phyloP scores from a whole-genome alignment of 1,140 invertebrate genomes.

The Lordiphosa collinella region DNA sequence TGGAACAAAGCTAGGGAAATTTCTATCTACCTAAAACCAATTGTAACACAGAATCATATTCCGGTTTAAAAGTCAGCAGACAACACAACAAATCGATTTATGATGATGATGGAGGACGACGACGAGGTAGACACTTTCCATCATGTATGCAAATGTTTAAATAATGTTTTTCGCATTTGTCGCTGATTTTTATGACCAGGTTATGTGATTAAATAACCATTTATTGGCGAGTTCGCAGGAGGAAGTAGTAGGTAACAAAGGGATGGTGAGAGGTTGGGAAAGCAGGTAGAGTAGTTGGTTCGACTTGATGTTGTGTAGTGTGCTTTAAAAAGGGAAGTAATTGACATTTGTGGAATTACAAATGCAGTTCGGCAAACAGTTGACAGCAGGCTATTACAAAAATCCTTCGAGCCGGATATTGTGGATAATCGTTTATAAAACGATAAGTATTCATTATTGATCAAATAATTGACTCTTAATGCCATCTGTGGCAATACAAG shows the following conservation, averaged over 20 bases:
- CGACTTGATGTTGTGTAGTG: too few species aligned
- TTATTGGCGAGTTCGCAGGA: slow-evolving; percentile 33
- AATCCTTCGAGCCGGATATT: too few species aligned
- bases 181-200: slow-evolving; percentile 57
- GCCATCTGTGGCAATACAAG: too few species aligned
- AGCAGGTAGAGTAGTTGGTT: too few species aligned
- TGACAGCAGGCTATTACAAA: too few species aligned
- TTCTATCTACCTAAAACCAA: not conserved
- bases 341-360: too few species aligned
- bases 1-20: not conserved
- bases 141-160: slow-evolving; percentile 55
- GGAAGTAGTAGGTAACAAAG: slow-evolving; percentile 14
- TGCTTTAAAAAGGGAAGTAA: too few species aligned
- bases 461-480: too few species aligned
- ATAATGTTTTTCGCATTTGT: slow-evolving; percentile 52
- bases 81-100: slow-evolving; percentile 59
- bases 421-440: too few species aligned
- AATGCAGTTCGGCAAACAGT: too few species aligned
- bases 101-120: slow-evolving; percentile 4
- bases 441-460: too few species aligned
- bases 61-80: slow-evolving; percentile 55
- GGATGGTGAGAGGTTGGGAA: not conserved
- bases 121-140: not conserved
- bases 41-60: slow-evolving; percentile 12
- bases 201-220: slow-evolving; percentile 32